These are phyloP conservation scores for Okamejei kenojei DNA, from an alignment of 2,797 vertebrate species.

Conservation along the genomic window DNA sequence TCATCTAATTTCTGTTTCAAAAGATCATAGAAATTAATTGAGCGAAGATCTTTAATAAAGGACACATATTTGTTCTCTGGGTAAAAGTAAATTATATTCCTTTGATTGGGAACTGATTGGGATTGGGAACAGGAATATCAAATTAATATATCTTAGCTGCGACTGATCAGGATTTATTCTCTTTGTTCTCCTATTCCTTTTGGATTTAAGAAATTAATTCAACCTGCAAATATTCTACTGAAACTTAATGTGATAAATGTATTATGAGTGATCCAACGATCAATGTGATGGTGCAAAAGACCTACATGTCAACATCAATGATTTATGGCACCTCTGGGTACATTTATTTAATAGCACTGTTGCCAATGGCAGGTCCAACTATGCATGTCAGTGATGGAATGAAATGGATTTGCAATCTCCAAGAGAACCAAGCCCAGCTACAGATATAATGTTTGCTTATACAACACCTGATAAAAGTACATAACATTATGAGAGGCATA, in stretches of 20 bases:
- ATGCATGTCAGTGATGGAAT: neutral
- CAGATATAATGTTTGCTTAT: neutral
- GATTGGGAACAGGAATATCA: neutral
- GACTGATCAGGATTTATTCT: neutral
- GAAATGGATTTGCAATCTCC: neutral
- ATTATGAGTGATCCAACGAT: neutral
- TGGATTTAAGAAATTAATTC: neutral
- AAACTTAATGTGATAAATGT: neutral
- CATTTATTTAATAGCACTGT: neutral
- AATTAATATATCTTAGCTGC: neutral
- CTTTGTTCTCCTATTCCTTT: neutral
- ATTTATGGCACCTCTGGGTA: neutral
- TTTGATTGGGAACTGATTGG: neutral
- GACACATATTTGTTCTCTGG: too few relatives aligned
- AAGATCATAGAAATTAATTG: neutral
- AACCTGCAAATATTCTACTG: neutral
- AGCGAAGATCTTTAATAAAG: too few relatives aligned
- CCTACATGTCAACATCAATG: neutral
- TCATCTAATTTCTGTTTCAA: too few relatives aligned
- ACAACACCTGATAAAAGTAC: too few relatives aligned
- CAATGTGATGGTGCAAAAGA: neutral
- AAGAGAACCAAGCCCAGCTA: neutral
- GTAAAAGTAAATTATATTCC: neutral
- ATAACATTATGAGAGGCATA: too few relatives aligned
- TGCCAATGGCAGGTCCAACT: neutral